phyloP scores from a whole-genome alignment of 2,113 vertebrate species.

The Chauna torquata region DNA sequence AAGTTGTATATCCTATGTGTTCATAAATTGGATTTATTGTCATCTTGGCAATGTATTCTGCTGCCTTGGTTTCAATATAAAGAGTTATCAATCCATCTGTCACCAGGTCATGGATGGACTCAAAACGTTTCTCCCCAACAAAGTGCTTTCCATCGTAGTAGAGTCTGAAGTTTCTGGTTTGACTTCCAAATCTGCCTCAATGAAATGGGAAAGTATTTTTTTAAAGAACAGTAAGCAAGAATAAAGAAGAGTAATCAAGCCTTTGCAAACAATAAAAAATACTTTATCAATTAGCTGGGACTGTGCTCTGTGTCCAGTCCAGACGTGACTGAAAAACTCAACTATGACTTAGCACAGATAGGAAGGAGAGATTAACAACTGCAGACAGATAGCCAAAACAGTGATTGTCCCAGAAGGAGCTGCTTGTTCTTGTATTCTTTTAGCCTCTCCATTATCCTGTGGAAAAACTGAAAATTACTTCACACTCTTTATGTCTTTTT shows the following conservation, averaged over 20 bases:
- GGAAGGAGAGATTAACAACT: conserved; percentile 41
- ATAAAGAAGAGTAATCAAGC: conserved; percentile 71
- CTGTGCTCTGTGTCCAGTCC: conserved; percentile 35
- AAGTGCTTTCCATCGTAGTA: conserved; percentile 90
- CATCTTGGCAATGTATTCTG: conserved; percentile 90
- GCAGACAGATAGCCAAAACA: conserved; percentile 51
- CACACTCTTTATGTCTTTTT: conserved; percentile 34
- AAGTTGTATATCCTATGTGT: conserved; percentile 91
- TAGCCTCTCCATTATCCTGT: conserved; percentile 43
- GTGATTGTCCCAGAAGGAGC: conserved; percentile 56
- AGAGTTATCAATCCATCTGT: conserved; percentile 90
- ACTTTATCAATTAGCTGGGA: conserved; percentile 58
- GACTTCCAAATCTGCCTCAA: conserved; percentile 88
- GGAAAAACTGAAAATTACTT: conserved; percentile 65
- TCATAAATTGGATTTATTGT: conserved; percentile 92
- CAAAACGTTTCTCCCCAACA: conserved; percentile 89
- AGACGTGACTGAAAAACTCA: conserved; percentile 30
- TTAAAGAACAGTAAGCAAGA: conserved; percentile 72
- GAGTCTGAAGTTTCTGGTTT: conserved; percentile 89
- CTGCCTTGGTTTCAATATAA: conserved; percentile 90
- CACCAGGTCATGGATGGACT: conserved; percentile 89
- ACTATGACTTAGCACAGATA: conserved; percentile 43
- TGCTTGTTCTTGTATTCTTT: conserved; percentile 58
- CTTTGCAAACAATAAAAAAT: conserved; percentile 61
- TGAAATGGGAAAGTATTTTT: conserved; percentile 76